Conservation (phyloP, 2,888 invertebrate species). For the Lathronympha strigana region DNA sequence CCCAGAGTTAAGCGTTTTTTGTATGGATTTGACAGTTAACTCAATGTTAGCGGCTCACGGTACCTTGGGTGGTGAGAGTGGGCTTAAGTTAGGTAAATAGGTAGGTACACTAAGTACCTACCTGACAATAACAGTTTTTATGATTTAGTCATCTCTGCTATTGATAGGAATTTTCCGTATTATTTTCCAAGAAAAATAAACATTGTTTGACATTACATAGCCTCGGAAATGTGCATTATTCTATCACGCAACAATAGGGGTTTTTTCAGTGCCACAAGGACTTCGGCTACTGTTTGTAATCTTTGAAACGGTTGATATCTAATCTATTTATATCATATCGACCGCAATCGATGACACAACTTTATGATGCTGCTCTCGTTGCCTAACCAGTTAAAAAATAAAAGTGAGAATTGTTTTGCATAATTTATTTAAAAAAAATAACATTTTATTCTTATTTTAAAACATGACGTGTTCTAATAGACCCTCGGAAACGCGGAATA, state of each 20-base stretch:
- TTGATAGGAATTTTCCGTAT: not conserved
- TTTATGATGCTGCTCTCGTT: not conserved
- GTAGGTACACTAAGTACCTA: too few species aligned
- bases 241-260: not conserved
- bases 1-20: too few species aligned
- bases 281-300: not conserved
- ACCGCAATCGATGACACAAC: not conserved
- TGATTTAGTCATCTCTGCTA: not conserved
- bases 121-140: not conserved
- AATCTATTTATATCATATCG: conserved; percentile 11
- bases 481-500: too few species aligned
- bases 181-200: not conserved
- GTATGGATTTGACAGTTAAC: too few species aligned
- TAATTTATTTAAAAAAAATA: too few species aligned
- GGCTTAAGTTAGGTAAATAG: too few species aligned
- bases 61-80: too few species aligned
- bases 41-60: too few species aligned
- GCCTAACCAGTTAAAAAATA: not conserved
- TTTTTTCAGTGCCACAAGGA: not conserved
- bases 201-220: not conserved
- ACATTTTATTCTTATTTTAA: too few species aligned
- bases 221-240: not conserved
- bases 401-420: too few species aligned
- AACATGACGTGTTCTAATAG: too few species aligned
- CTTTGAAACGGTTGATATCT: not conserved